A percentile compares a stretch with the other conserved stretches of the same genome.
Evolutionary conservation across 2,113 vertebrate genomes (phyloP).

Genomic region (Alligator sinensis): DNA sequence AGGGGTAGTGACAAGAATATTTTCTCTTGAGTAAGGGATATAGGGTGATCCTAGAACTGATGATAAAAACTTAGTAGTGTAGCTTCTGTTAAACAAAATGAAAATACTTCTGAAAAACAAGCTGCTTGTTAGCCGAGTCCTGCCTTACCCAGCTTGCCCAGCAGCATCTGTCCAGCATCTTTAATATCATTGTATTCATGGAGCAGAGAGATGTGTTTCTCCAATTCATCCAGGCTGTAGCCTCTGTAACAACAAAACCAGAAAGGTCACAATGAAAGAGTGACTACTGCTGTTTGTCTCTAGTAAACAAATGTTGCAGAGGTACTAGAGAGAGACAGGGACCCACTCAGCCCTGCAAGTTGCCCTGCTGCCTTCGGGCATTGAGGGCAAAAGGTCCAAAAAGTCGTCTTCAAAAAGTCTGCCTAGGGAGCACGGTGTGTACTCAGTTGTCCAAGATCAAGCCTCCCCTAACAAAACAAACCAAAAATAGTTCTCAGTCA

Average conservation of each 20-base stretch:
- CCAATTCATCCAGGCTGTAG: conserved; percentile 86
- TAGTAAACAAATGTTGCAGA: accelerated
- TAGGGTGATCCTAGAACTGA: background rate
- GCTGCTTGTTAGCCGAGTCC: background rate
- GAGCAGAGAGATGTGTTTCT: conserved; percentile 89
- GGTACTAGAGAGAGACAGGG: background rate
- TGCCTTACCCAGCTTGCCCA: conserved; percentile 91
- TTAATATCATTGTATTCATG: conserved; percentile 97
- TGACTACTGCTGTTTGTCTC: background rate
- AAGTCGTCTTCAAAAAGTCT: background rate
- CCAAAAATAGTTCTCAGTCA: background rate
- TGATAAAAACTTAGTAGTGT: accelerated
- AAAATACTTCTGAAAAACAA: background rate
- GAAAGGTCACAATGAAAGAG: background rate
- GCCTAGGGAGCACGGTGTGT: background rate
- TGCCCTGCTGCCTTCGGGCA: background rate
- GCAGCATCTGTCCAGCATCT: conserved; percentile 91
- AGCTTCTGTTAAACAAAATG: background rate
- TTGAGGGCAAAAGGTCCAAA: background rate
- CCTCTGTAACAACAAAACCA: conserved; percentile 79
- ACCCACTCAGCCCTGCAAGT: background rate
- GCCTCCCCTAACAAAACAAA: background rate
- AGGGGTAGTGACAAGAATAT: background rate
- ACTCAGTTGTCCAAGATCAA: background rate
- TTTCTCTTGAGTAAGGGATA: background rate